Conservation (phyloP, 2,113 vertebrate genomes). For the Lipophrys pholis region DNA sequence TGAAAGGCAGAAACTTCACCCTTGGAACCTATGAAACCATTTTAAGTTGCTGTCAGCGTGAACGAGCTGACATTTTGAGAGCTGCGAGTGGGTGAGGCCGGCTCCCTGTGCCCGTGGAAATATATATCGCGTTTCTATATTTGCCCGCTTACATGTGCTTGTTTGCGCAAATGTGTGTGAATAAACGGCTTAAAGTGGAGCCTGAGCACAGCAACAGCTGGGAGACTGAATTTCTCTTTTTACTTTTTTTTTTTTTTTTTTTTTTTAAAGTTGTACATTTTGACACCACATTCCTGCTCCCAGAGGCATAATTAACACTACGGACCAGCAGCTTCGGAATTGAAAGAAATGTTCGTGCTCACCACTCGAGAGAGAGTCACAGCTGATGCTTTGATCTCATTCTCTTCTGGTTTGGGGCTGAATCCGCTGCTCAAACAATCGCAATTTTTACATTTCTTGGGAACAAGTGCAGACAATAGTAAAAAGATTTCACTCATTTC, state of each 20-base stretch:
- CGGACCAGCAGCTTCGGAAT: conserved; percentile 25
- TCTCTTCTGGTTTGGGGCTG: conserved; percentile 38
- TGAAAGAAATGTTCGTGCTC: conserved; percentile 44
- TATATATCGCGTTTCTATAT: not conserved
- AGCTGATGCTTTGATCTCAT: conserved; percentile 57
- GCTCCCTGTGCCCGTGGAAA: conserved; percentile 6
- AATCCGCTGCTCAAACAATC: conserved; percentile 48
- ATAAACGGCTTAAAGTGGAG: conserved; percentile 43
- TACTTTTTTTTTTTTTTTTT: not conserved
- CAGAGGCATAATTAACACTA: conserved; percentile 32
- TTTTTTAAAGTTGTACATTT: conserved; percentile 6
- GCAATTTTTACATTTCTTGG: not conserved
- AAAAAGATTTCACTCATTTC: too few relatives aligned
- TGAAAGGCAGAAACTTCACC: conserved; percentile 38
- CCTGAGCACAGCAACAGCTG: conserved; percentile 54
- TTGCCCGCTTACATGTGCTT: conserved; percentile 32
- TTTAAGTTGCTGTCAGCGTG: conserved; percentile 50
- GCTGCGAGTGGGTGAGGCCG: conserved; percentile 18
- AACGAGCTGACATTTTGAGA: conserved; percentile 57
- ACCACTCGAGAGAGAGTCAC: conserved; percentile 52
- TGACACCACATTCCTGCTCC: conserved; percentile 26
- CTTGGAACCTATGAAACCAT: conserved; percentile 53
- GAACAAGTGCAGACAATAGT: too few relatives aligned
- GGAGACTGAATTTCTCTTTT: conserved; percentile 8
- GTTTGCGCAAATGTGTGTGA: conserved; percentile 48